phyloP scores from a whole-genome alignment of 2,797 vertebrate species.

The Delichon dasypus region DNA sequence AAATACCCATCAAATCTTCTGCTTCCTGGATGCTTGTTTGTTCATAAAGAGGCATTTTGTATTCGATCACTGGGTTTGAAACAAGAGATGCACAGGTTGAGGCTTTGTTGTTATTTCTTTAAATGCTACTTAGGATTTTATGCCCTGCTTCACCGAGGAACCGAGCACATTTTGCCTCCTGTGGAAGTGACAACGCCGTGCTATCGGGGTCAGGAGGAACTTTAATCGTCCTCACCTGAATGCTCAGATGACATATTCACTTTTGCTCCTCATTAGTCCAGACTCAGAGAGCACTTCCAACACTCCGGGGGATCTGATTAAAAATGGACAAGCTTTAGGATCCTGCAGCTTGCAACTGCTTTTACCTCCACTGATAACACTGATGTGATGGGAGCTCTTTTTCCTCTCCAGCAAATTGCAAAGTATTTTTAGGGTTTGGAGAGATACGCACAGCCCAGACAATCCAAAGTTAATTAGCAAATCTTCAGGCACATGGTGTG shows the following conservation, averaged over 20 bases:
- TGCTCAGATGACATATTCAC: not conserved
- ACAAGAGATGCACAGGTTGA: not conserved
- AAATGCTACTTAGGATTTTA: not conserved
- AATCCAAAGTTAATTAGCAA: not conserved
- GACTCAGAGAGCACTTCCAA: not conserved
- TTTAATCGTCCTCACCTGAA: conserved; percentile 18
- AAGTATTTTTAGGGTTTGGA: not conserved
- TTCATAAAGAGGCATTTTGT: not conserved
- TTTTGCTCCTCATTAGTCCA: conserved; percentile 40
- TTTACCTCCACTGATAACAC: not conserved
- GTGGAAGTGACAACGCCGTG: not conserved
- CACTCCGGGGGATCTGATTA: not conserved
- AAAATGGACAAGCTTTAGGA: conserved; percentile 4
- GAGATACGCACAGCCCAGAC: not conserved
- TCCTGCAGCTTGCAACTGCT: not conserved
- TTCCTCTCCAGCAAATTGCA: not conserved
- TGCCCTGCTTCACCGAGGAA: not conserved
- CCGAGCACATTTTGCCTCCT: not conserved
- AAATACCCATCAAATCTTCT: not conserved
- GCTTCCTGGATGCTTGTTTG: not conserved
- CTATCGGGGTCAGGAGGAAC: not conserved
- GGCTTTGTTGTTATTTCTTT: not conserved
- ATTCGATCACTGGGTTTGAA: not conserved
- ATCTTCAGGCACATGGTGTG: not conserved
- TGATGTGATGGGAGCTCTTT: not conserved